A percentile compares a stretch with the other conserved stretches of the same genome.
phyloP scores from a whole-genome alignment of 1,140 invertebrate genomes.

The Drosophila novamexicana region DNA sequence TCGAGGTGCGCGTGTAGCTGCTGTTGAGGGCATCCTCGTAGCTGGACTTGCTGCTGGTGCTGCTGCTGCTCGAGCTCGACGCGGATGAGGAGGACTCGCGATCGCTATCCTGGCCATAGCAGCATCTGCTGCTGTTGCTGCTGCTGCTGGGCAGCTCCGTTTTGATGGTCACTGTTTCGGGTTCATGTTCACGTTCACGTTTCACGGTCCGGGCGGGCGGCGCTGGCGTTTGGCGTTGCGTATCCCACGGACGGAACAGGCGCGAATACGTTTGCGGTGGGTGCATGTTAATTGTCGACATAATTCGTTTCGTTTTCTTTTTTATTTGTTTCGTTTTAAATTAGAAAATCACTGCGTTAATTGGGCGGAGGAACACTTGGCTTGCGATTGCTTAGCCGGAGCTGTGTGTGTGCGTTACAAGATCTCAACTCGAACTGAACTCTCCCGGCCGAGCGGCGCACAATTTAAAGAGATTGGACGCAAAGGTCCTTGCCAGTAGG shows the following conservation, averaged over 20 bases:
- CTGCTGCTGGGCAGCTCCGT: slow-evolving; percentile 21
- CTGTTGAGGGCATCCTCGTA: slow-evolving; percentile 68
- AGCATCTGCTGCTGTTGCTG: slow-evolving; percentile 31
- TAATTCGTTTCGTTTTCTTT: slow-evolving; percentile 33
- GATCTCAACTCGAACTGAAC: slow-evolving; percentile 81
- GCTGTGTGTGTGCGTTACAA: slow-evolving; percentile 68
- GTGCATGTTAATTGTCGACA: slow-evolving; percentile 78
- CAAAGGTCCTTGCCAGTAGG: slow-evolving; percentile 47
- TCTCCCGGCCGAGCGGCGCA: slow-evolving; percentile 57
- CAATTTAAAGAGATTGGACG: slow-evolving; percentile 69
- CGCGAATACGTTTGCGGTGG: slow-evolving; percentile 84
- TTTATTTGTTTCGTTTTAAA: neutral
- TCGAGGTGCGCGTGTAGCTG: slow-evolving; percentile 67
- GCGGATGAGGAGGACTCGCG: slow-evolving; percentile 63
- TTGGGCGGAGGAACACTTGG: slow-evolving; percentile 49
- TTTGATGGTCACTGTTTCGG: slow-evolving; percentile 18
- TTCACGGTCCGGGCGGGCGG: slow-evolving; percentile 55
- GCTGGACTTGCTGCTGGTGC: slow-evolving; percentile 60
- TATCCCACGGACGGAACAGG: slow-evolving; percentile 84
- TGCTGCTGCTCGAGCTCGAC: slow-evolving; percentile 34
- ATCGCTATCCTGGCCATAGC: slow-evolving; percentile 67
- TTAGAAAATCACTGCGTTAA: slow-evolving; percentile 11
- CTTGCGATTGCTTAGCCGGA: slow-evolving; percentile 30
- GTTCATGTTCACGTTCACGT: slow-evolving; percentile 46
- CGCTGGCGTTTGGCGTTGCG: slow-evolving; percentile 57